Percentiles rank a stretch among this genome's conserved stretches.
Conservation (phyloP, 2,888 invertebrate genomes). For the Atethmia centrago region DNA sequence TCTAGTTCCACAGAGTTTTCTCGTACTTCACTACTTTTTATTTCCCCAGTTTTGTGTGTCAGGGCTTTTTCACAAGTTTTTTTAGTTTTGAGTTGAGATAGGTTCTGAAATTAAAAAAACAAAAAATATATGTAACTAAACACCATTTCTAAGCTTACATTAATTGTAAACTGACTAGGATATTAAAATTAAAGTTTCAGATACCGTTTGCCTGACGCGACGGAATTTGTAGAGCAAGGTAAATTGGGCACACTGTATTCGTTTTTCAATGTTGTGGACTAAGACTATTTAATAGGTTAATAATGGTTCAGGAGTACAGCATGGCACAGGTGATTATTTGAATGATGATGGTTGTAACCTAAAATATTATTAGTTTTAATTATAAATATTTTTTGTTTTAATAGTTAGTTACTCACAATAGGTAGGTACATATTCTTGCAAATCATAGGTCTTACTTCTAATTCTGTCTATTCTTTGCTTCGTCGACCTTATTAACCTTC, state of each 20-base stretch:
- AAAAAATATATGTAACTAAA: too few relatives aligned
- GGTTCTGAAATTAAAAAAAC: constrained; percentile 26
- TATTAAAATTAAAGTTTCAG: background rate
- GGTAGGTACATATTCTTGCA: constrained; percentile 7
- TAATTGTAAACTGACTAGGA: background rate
- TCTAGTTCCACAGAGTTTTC: background rate
- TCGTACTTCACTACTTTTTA: background rate
- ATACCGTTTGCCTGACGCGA: too few relatives aligned
- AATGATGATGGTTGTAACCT: background rate
- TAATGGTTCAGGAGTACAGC: background rate
- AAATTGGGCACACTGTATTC: background rate
- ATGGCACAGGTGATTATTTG: background rate
- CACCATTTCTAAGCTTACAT: background rate
- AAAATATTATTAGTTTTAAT: background rate
- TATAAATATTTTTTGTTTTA: background rate
- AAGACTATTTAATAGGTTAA: background rate
- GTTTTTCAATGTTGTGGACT: background rate
- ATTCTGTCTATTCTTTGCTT: constrained; percentile 3
- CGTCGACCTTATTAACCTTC: background rate
- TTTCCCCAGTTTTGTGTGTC: background rate
- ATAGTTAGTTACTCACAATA: constrained; percentile 33
- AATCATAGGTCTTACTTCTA: background rate
- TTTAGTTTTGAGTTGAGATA: background rate
- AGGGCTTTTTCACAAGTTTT: background rate
- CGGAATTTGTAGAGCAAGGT: background rate